These are phyloP conservation scores for Lacerta viridis DNA, from an alignment of 2,797 vertebrate genomes.

Conservation along the genomic window DNA sequence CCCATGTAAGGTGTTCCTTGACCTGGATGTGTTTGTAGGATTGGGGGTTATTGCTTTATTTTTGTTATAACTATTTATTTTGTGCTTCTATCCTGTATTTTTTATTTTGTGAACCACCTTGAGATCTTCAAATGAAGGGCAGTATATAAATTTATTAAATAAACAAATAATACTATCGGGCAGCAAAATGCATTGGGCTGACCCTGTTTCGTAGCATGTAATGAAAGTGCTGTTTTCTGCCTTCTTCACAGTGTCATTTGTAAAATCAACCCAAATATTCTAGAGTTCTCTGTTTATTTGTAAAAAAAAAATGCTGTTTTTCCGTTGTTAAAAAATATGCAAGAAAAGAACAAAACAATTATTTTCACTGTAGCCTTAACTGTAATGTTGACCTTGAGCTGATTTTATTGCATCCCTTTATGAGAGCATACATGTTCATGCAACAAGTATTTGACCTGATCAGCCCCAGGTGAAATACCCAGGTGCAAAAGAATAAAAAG, in stretches of 20 bases:
- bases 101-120: too few relatives aligned
- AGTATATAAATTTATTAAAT: too few relatives aligned
- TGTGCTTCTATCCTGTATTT: too few relatives aligned
- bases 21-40: too few relatives aligned
- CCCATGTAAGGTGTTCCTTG: too few relatives aligned
- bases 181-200: too few relatives aligned
- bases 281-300: not conserved
- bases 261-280: not conserved
- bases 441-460: not conserved
- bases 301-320: not conserved
- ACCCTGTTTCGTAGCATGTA: not conserved
- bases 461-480: not conserved
- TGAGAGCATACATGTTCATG: not conserved
- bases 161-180: too few relatives aligned
- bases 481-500: constrained; percentile 1
- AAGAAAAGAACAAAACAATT: not conserved
- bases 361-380: not conserved
- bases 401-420: constrained; percentile 4
- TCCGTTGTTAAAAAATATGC: not conserved
- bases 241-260: not conserved
- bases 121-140: too few relatives aligned
- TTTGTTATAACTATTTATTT: too few relatives aligned
- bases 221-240: not conserved
- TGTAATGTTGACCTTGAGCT: not conserved
- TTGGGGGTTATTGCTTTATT: too few relatives aligned